phyloP scores from a whole-genome alignment of 2,113 vertebrate species.

The Brachypteracias leptosomus region DNA sequence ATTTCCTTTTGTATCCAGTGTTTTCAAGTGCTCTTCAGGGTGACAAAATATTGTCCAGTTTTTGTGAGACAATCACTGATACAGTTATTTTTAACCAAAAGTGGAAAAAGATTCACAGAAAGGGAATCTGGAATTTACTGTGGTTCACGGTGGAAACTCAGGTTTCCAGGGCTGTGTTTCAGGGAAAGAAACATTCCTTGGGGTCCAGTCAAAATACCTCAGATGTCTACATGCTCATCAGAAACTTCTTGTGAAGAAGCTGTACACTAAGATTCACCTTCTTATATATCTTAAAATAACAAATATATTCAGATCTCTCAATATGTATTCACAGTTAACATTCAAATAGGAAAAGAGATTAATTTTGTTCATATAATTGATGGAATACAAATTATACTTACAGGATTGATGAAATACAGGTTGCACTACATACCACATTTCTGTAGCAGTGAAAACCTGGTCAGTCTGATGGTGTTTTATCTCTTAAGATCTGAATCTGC shows the following conservation, averaged over 20 bases:
- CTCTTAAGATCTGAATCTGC: background rate
- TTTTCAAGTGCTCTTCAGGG: background rate
- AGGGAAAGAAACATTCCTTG: background rate
- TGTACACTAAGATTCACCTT: background rate
- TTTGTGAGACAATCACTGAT: background rate
- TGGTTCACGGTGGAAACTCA: background rate
- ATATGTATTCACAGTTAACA: background rate
- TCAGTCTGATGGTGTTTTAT: background rate
- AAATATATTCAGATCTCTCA: background rate
- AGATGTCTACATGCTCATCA: background rate
- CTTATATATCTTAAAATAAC: background rate
- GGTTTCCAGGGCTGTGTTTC: background rate
- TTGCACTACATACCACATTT: background rate
- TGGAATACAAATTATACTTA: background rate
- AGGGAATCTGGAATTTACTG: background rate
- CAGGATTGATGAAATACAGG: background rate
- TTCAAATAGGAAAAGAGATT: background rate
- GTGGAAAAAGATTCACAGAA: background rate
- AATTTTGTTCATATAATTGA: background rate
- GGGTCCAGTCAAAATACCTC: slow-evolving; percentile 21
- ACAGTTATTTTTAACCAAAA: background rate
- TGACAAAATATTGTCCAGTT: background rate
- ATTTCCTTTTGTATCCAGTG: background rate
- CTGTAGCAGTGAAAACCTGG: background rate
- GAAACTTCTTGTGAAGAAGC: background rate